Evolutionary conservation across 2,888 invertebrate species (phyloP).

Genomic region (Brachylomia viminalis): DNA sequence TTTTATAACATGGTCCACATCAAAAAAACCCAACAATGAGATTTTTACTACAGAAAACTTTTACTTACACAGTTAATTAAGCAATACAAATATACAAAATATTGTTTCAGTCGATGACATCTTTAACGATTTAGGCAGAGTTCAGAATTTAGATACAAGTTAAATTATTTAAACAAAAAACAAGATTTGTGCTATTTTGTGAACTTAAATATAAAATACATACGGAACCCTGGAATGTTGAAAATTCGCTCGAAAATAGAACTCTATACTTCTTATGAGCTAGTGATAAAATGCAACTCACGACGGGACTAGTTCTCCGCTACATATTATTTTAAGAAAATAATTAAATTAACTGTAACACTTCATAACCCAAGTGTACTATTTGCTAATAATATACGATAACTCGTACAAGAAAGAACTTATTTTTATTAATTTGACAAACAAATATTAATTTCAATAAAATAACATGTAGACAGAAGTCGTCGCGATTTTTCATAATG

Average conservation of each 20-base stretch:
- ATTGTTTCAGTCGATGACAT: conserved; percentile 81
- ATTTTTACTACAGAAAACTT: conserved; percentile 67
- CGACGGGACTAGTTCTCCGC: conserved; percentile 88
- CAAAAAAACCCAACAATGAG: conserved; percentile 70
- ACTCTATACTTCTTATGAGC: conserved; percentile 81
- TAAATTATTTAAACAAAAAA: conserved; percentile 48
- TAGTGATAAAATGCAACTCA: conserved; percentile 86
- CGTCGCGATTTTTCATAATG: conserved; percentile 80
- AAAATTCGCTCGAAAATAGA: conserved; percentile 84
- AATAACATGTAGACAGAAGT: conserved; percentile 85
- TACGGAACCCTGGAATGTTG: conserved; percentile 87
- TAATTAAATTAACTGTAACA: conserved; percentile 58
- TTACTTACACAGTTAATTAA: conserved; percentile 71
- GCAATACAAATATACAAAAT: conserved; percentile 85
- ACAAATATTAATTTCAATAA: conserved; percentile 74
- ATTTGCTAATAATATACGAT: conserved; percentile 38
- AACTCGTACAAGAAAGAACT: conserved; percentile 12
- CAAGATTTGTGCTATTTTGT: conserved; percentile 80
- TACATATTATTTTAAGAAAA: conserved; percentile 82
- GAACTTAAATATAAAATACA: conserved; percentile 76
- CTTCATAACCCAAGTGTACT: conserved; percentile 40
- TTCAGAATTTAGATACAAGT: conserved; percentile 66
- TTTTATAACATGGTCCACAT: conserved; percentile 72
- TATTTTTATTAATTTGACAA: conserved; percentile 18
- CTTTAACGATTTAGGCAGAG: conserved; percentile 75